Conservation (phyloP, 2,797 vertebrate genomes). For the Mormyrops boulengeri region DNA sequence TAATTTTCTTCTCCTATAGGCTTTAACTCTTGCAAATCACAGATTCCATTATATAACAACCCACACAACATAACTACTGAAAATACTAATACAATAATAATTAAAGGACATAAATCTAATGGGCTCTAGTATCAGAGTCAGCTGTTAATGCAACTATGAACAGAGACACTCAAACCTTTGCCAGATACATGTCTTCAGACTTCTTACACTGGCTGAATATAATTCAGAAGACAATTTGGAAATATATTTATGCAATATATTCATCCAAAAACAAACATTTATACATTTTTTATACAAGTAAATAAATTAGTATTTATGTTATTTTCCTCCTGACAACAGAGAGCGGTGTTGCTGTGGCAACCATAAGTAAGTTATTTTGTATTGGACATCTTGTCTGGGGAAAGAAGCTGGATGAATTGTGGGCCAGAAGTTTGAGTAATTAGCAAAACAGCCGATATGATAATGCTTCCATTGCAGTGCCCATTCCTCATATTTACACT, state of each 20-base stretch:
- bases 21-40: not conserved
- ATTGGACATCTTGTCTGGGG: not conserved
- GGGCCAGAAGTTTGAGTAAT: not conserved
- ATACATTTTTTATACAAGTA: not conserved
- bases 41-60: not conserved
- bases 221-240: not conserved
- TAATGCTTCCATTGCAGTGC: not conserved
- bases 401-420: not conserved
- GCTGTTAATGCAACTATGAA: not conserved
- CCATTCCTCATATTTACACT: not conserved
- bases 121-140: not conserved
- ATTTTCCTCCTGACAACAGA: constrained; percentile 11
- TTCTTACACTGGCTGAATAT: not conserved
- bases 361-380: constrained; percentile 7
- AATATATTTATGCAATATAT: not conserved
- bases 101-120: not conserved
- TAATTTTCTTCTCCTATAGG: not conserved
- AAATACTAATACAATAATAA: not conserved
- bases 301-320: constrained; percentile 8
- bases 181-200: not conserved
- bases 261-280: not conserved
- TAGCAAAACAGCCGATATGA: not conserved
- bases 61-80: not conserved
- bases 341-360: constrained; percentile 23
- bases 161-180: not conserved